Conservation (phyloP, 1,140 invertebrate genomes). For the Hycleus cichorii region DNA sequence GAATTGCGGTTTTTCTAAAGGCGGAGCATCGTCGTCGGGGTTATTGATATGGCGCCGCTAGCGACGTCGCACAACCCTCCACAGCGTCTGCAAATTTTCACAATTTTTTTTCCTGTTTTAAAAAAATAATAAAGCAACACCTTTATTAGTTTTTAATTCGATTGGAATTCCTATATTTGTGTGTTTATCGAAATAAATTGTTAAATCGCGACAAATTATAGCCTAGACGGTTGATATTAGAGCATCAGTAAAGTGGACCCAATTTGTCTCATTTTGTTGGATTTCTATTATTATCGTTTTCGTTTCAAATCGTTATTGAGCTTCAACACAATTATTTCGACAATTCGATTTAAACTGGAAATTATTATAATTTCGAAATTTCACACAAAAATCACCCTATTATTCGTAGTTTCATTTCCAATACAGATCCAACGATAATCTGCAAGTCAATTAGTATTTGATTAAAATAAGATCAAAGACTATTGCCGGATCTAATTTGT, state of each 20-base stretch:
- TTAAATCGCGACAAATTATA: conserved; percentile 19
- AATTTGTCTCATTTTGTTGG: conserved; percentile 15
- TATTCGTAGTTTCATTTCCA: too few species aligned
- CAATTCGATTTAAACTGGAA: too few species aligned
- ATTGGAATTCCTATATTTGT: not conserved
- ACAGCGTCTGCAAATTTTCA: not conserved
- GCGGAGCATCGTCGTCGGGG: conserved; percentile 17
- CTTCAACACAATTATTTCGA: not conserved
- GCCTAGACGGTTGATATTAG: not conserved
- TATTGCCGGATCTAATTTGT: not conserved
- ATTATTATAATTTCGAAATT: too few species aligned
- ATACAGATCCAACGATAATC: too few species aligned
- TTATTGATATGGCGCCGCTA: conserved; percentile 15
- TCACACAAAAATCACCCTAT: too few species aligned
- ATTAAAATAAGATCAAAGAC: too few species aligned
- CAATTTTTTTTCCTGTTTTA: too few species aligned
- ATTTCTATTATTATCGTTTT: conserved; percentile 20
- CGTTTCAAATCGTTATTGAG: conserved; percentile 3
- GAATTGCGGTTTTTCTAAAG: conserved; percentile 11
- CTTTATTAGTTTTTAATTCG: too few species aligned
- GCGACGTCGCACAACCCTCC: conserved; percentile 2
- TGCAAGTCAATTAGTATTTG: too few species aligned
- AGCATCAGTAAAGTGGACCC: not conserved
- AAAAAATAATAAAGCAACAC: too few species aligned
- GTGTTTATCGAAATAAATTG: conserved; percentile 7